phyloP scores from a whole-genome alignment of 2,888 invertebrate species.

The Prionchulus punctatus region DNA sequence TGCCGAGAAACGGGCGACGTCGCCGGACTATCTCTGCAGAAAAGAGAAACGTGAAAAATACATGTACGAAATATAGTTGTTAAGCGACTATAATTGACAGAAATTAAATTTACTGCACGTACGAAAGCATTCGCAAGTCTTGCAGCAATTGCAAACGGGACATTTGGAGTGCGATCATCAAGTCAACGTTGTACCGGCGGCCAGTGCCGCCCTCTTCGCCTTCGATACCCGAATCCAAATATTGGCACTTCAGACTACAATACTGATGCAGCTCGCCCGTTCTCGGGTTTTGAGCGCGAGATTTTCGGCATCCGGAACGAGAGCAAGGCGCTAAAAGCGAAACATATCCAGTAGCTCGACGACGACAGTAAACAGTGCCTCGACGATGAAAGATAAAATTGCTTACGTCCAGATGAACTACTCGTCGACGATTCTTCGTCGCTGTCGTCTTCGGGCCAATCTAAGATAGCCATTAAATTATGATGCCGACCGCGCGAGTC shows the following conservation, averaged over 20 bases:
- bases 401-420: background rate
- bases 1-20: too few species aligned
- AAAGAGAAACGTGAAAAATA: background rate
- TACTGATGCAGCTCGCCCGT: conserved; percentile 42
- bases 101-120: conserved; percentile 1
- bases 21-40: background rate
- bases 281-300: conserved; percentile 39
- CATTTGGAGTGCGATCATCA: conserved; percentile 51
- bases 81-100: background rate
- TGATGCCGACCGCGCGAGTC: conserved; percentile 41
- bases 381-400: background rate
- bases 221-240: background rate
- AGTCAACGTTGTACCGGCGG: conserved; percentile 46
- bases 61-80: background rate
- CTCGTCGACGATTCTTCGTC: conserved; percentile 36
- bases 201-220: background rate
- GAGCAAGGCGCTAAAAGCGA: conserved; percentile 28
- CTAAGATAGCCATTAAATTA: conserved; percentile 41
- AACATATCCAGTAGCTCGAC: too few species aligned
- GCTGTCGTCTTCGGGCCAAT: conserved; percentile 48
- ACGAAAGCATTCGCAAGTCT: conserved; percentile 35
- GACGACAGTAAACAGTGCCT: too few species aligned
- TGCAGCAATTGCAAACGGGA: conserved; percentile 50
- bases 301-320: conserved; percentile 36
- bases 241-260: conserved; percentile 40